Percentiles rank a stretch among this genome's conserved stretches.
phyloP scores from a whole-genome alignment of 2,113 vertebrate genomes.

The Antigone vipio region DNA sequence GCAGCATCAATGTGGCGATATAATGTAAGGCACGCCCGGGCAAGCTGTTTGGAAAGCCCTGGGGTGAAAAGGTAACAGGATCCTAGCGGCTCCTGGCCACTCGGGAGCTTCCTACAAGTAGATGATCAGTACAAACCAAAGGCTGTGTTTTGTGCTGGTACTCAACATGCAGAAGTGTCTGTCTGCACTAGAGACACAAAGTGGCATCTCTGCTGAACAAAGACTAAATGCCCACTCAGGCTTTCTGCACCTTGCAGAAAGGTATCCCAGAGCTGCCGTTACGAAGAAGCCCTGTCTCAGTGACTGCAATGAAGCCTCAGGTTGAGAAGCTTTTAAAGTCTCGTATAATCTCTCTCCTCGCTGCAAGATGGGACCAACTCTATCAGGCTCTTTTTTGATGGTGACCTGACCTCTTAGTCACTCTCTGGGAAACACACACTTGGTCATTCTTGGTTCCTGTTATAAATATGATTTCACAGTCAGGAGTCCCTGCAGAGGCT shows the following conservation, averaged over 20 bases:
- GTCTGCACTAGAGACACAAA: background rate
- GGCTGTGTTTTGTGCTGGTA: background rate
- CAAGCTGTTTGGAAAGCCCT: background rate
- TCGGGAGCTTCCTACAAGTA: background rate
- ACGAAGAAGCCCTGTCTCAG: background rate
- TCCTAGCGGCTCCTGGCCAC: background rate
- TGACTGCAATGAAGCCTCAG: background rate
- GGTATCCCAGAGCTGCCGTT: background rate
- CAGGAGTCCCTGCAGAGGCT: background rate
- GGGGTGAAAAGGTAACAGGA: background rate
- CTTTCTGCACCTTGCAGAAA: background rate
- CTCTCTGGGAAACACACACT: background rate
- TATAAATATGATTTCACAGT: background rate
- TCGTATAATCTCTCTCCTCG: background rate
- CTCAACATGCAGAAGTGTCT: background rate
- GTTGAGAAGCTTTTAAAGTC: background rate
- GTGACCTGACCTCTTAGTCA: background rate
- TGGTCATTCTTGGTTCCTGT: background rate
- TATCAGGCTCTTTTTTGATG: background rate
- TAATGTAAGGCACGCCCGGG: background rate
- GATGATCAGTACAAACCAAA: background rate
- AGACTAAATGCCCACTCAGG: background rate
- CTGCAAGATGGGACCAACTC: background rate
- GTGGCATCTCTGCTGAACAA: background rate
- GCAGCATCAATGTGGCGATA: background rate